Conservation (phyloP, 2,113 vertebrate species). For the Cololabis saira region DNA sequence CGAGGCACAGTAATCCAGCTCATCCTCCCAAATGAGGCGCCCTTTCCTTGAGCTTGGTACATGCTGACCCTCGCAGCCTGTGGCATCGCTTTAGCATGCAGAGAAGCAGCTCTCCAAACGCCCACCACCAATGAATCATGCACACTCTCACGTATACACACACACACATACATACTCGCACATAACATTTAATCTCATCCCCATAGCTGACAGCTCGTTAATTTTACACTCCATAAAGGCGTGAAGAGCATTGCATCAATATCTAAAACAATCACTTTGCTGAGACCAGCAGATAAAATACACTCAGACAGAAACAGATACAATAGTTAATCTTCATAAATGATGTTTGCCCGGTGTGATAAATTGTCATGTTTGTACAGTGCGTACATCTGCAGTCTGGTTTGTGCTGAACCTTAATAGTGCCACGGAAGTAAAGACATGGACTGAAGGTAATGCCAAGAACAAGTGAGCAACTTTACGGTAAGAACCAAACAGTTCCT, state of each 20-base stretch:
- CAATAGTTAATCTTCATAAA: conserved; percentile 61
- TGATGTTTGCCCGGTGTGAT: conserved; percentile 5
- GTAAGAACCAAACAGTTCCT: conserved; percentile 5
- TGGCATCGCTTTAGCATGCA: conserved; percentile 62
- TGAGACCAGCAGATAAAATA: conserved; percentile 60
- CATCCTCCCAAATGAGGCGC: conserved; percentile 4
- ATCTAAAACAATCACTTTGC: conserved; percentile 69
- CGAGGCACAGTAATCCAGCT: conserved; percentile 15
- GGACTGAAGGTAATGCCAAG: conserved; percentile 1
- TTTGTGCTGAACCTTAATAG: neutral
- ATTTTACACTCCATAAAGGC: conserved; percentile 72
- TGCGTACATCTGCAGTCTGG: neutral
- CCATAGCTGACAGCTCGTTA: conserved; percentile 66
- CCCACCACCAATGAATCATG: conserved; percentile 65
- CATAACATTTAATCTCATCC: conserved; percentile 61
- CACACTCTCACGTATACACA: conserved; percentile 26
- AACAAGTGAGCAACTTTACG: neutral
- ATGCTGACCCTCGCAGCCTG: conserved; percentile 56
- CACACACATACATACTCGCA: conserved; percentile 10
- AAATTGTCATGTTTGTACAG: conserved; percentile 24
- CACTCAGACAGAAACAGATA: conserved; percentile 43
- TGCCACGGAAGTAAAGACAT: neutral
- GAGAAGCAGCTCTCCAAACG: conserved; percentile 59
- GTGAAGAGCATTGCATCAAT: conserved; percentile 67
- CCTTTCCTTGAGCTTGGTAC: conserved; percentile 30